Conservation (phyloP, 2,888 invertebrate species). For the Stenolophus ochropezus region DNA sequence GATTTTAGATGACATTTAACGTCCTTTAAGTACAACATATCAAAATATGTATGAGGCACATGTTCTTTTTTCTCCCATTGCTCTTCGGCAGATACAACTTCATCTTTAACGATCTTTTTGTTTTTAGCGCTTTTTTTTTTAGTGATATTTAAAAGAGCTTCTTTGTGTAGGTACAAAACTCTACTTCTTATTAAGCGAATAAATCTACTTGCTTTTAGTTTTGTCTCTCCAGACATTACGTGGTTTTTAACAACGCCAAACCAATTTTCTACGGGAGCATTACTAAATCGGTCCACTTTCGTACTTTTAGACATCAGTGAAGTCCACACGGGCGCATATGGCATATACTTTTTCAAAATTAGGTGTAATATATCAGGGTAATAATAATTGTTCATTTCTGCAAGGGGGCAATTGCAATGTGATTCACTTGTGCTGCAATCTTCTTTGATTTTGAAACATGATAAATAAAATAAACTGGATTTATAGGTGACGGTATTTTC, state of each 20-base stretch:
- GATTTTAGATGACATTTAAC: not conserved
- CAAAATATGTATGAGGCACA: not conserved
- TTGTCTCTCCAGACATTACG: not conserved
- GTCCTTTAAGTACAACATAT: not conserved
- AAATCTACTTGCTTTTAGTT: slow-evolving; percentile 4
- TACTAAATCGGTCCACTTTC: not conserved
- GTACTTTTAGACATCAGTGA: not conserved
- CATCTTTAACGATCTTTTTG: not conserved
- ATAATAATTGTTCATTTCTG: not conserved
- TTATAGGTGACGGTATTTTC: not conserved
- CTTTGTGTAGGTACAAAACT: not conserved
- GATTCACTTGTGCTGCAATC: not conserved
- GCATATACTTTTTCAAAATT: not conserved
- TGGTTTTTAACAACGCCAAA: slow-evolving; percentile 11
- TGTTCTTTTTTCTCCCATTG: not conserved
- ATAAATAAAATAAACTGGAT: not conserved
- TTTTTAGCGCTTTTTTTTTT: slow-evolving; percentile 3
- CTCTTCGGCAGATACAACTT: not conserved
- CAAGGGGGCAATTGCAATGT: not conserved
- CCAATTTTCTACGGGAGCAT: slow-evolving; percentile 8
- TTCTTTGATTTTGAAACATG: not conserved
- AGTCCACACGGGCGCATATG: not conserved
- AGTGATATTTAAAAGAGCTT: not conserved
- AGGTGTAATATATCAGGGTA: not conserved
- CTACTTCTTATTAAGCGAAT: not conserved